Evolutionary conservation across 2,888 invertebrate species (phyloP).

Genomic region (Brenthis daphne): DNA sequence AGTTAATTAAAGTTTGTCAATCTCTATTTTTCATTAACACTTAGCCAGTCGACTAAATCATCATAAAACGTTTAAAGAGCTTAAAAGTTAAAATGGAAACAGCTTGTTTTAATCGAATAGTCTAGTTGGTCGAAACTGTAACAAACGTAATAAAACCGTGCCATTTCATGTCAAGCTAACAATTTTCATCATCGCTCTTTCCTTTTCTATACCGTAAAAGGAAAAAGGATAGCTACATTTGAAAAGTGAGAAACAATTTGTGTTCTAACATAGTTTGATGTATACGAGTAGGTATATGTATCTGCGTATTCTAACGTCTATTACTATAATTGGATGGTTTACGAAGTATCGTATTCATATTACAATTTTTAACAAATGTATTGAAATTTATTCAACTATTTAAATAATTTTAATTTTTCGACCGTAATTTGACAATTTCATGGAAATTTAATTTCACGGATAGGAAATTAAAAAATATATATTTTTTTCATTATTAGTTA

Average conservation of each 20-base stretch:
- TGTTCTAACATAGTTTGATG: slow-evolving; percentile 4
- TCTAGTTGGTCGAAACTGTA: slow-evolving; percentile 1
- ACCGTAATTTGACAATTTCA: slow-evolving; percentile 1
- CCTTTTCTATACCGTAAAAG: slow-evolving; percentile 2
- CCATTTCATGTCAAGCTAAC: slow-evolving; percentile 16
- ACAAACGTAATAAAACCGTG: slow-evolving; percentile 8
- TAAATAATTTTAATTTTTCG: slow-evolving; percentile 7
- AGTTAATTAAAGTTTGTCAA: neutral
- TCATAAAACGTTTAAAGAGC: neutral
- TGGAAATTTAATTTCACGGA: neutral
- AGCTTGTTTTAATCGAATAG: slow-evolving; percentile 12
- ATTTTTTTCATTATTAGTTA: neutral
- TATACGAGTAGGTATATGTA: neutral
- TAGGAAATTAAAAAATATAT: neutral
- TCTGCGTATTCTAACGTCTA: neutral
- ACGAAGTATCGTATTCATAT: slow-evolving; percentile 1
- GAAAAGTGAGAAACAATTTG: slow-evolving; percentile 6
- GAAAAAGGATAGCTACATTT: slow-evolving; percentile 5
- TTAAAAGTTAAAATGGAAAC: slow-evolving; percentile 7
- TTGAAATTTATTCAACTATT: slow-evolving; percentile 15
- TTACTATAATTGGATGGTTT: neutral
- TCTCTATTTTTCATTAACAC: neutral
- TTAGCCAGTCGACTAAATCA: neutral
- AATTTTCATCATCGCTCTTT: slow-evolving; percentile 7
- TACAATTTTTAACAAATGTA: slow-evolving; percentile 1